phyloP scores from a whole-genome alignment of 2,888 invertebrate genomes.

The Pristionchus maxplancki region DNA sequence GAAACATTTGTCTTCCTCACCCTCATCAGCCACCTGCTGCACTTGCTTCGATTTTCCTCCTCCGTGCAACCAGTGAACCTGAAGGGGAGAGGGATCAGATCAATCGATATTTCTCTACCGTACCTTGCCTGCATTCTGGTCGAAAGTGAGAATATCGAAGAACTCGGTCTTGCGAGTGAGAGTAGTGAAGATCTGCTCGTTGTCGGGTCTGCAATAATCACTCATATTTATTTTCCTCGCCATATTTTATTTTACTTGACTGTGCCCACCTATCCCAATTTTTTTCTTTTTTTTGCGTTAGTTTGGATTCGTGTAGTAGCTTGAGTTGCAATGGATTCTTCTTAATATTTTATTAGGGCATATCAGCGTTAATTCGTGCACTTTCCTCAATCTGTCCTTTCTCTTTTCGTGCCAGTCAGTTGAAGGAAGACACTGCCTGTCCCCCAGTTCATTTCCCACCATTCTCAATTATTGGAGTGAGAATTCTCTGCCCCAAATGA shows the following conservation, averaged over 20 bases:
- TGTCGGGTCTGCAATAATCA: slow-evolving; percentile 64
- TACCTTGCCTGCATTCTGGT: slow-evolving; percentile 59
- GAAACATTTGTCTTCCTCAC: neutral
- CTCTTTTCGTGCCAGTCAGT: neutral
- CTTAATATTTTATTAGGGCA: too few relatives aligned
- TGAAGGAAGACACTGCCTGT: neutral
- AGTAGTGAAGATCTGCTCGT: slow-evolving; percentile 72
- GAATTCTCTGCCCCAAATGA: too few relatives aligned
- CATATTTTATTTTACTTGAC: too few relatives aligned
- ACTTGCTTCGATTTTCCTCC: slow-evolving; percentile 49
- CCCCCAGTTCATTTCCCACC: neutral
- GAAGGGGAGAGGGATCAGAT: neutral
- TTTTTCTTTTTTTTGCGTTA: too few relatives aligned
- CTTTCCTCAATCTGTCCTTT: neutral
- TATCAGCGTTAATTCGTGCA: too few relatives aligned
- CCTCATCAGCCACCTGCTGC: slow-evolving; percentile 48
- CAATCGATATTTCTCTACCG: neutral
- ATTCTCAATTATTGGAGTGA: neutral
- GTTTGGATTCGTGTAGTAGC: too few relatives aligned
- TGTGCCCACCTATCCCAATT: neutral
- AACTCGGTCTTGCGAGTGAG: slow-evolving; percentile 73
- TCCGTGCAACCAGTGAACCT: slow-evolving; percentile 45
- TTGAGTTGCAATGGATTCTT: neutral
- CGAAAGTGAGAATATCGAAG: slow-evolving; percentile 72
- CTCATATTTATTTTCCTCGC: neutral